Base-by-base conservation (phyloP, 2,888 invertebrate species). In the Timandra comae region DNA sequence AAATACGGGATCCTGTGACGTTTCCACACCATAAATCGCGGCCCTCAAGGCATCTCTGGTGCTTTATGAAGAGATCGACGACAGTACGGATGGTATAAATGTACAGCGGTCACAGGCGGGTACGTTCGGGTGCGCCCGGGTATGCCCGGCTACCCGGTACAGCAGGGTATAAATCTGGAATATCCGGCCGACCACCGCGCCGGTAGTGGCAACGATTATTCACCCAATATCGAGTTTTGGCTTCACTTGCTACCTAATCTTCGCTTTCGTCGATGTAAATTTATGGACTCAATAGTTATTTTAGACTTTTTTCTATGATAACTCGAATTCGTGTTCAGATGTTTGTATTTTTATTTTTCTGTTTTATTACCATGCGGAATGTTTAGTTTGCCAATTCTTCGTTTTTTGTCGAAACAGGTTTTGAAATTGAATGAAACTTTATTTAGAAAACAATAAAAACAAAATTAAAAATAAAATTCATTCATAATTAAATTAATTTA, bases 181-280 rank as follows among this genome's bases (percentile, higher is more conserved):
- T 74, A 75, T 84, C 85, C 84, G 84, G 80, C 62, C 66, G 69
- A 62, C 70, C 63, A 75, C 78, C 80, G 73, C 77, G 70, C 84
- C 85, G 85, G 85, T 81, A 84, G 82, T 80, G 76, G 72, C 71
- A 70, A 80, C 85, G 75, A 84, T 85, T 82, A 85, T 82, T 85
- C 84, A 85, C 73, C 80, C 80, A 84, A 82, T 84, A 85, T 85
- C 85, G 82, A 82, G 81, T 84, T 84, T 81, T 81, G 79, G 81
- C 81, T 79, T 77, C 76, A 82, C 78, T 81, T 72, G 75, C 77
- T 75, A 68, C 64, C 78, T 79, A 81, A 81, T 84, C 84, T 84
- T 82, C 67, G 75, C 71, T 76, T 75, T 75, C 74, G 70, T 66
- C 72, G 71, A 60, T 55, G 52, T 56, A 56, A 57, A 79, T 80